Conservation (phyloP, 2,113 vertebrate genomes). For the Raja brachyura region DNA sequence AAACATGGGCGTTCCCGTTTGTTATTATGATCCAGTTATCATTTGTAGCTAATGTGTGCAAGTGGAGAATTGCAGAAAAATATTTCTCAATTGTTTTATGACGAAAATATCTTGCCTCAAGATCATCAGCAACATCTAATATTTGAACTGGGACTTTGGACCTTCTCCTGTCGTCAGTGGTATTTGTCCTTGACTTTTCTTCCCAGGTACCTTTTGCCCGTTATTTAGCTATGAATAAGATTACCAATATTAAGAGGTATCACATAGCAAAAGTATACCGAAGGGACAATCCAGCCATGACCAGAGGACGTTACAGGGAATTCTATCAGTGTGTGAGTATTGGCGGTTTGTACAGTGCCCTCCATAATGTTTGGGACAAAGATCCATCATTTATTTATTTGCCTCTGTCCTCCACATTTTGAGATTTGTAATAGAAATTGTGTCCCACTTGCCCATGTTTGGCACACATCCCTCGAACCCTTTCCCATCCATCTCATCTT, state of each 20-base stretch:
- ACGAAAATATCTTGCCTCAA: background rate
- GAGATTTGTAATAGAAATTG: too few species aligned
- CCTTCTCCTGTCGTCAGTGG: background rate
- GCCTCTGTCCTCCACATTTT: too few species aligned
- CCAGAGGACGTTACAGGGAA: conserved; percentile 82
- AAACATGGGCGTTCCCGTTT: background rate
- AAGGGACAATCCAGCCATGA: conserved; percentile 86
- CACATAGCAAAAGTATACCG: conserved; percentile 93
- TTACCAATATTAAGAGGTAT: conserved; percentile 89
- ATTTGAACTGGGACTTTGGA: background rate
- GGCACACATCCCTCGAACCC: too few species aligned
- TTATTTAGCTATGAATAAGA: conserved; percentile 92
- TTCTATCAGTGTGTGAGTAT: conserved; percentile 95
- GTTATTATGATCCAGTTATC: background rate
- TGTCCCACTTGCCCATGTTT: too few species aligned
- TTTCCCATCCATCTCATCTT: too few species aligned
- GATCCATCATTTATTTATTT: too few species aligned
- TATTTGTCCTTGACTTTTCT: conserved; percentile 56
- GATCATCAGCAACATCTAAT: background rate
- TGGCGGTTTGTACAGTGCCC: background rate
- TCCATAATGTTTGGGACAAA: too few species aligned
- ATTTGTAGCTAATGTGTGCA: background rate
- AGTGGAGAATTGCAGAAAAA: too few species aligned
- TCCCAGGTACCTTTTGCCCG: conserved; percentile 89
- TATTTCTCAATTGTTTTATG: background rate